Conservation (phyloP, 2,888 invertebrate species). For the Aporophyla nigra region DNA sequence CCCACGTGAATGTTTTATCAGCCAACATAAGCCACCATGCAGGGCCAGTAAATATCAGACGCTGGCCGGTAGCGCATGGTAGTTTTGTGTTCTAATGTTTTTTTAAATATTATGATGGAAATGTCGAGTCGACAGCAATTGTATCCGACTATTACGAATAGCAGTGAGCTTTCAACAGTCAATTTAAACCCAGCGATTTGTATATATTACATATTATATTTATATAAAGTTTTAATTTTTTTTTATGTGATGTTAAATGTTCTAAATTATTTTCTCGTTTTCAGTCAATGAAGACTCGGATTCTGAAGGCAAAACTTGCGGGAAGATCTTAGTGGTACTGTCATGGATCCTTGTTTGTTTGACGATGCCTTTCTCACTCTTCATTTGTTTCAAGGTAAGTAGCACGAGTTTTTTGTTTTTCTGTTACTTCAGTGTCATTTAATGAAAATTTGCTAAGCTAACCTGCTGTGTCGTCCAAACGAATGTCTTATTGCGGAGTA, state of each 20-base stretch:
- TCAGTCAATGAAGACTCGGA: slow-evolving; percentile 91
- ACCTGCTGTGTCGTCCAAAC: slow-evolving; percentile 1
- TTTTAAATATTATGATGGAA: slow-evolving; percentile 75
- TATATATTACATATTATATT: slow-evolving; percentile 13
- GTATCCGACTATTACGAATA: slow-evolving; percentile 79
- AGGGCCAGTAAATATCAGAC: slow-evolving; percentile 59
- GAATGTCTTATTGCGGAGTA: neutral
- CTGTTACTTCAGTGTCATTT: neutral
- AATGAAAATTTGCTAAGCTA: neutral
- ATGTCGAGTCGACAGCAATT: slow-evolving; percentile 86
- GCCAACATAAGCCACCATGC: slow-evolving; percentile 24
- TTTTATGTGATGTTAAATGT: neutral
- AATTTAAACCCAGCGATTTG: slow-evolving; percentile 47
- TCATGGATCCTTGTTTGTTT: slow-evolving; percentile 96
- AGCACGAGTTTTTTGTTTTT: neutral
- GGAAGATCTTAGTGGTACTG: slow-evolving; percentile 94
- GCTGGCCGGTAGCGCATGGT: slow-evolving; percentile 49
- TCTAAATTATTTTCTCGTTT: slow-evolving; percentile 71
- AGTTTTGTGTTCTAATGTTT: slow-evolving; percentile 31
- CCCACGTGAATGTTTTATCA: slow-evolving; percentile 83
- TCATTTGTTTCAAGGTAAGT: slow-evolving; percentile 98
- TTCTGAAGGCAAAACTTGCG: slow-evolving; percentile 94
- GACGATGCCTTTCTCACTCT: slow-evolving; percentile 97
- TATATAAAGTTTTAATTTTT: neutral
- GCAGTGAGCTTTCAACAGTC: slow-evolving; percentile 66